A percentile compares a stretch with the other conserved stretches of the same genome.
These are phyloP conservation scores for Podarcis raffonei DNA, from an alignment of 2,113 vertebrate species.

Conservation along the genomic window DNA sequence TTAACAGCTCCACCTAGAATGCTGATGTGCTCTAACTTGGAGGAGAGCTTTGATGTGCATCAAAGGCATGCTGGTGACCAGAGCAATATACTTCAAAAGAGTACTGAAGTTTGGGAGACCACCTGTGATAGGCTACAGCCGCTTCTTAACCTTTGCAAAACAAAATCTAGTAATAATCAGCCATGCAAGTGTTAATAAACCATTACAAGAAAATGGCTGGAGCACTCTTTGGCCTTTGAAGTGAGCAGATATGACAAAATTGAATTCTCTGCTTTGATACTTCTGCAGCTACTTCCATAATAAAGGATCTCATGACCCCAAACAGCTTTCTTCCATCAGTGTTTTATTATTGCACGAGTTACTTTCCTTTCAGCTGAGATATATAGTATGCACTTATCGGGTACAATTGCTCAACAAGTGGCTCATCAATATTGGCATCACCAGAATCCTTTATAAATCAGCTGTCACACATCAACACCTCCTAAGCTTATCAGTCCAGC, in stretches of 20 bases:
- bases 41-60: not conserved
- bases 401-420: conserved; percentile 41
- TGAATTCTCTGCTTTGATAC: not conserved
- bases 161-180: not conserved
- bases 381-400: not conserved
- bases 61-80: not conserved
- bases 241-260: not conserved
- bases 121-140: not conserved
- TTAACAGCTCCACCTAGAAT: not conserved
- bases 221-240: not conserved
- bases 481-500: conserved; percentile 33
- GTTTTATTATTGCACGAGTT: not conserved
- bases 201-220: not conserved
- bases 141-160: not conserved
- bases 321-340: not conserved
- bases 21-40: not conserved
- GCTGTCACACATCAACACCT: conserved; percentile 10
- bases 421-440: conserved; percentile 60
- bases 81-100: not conserved
- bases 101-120: not conserved
- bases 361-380: conserved; percentile 35
- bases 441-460: conserved; percentile 57
- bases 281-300: accelerated
- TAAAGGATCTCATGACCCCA: not conserved
- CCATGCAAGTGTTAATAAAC: not conserved